Evolutionary conservation across 2,113 vertebrate species (phyloP).

Genomic region (Siphamia tubifer): DNA sequence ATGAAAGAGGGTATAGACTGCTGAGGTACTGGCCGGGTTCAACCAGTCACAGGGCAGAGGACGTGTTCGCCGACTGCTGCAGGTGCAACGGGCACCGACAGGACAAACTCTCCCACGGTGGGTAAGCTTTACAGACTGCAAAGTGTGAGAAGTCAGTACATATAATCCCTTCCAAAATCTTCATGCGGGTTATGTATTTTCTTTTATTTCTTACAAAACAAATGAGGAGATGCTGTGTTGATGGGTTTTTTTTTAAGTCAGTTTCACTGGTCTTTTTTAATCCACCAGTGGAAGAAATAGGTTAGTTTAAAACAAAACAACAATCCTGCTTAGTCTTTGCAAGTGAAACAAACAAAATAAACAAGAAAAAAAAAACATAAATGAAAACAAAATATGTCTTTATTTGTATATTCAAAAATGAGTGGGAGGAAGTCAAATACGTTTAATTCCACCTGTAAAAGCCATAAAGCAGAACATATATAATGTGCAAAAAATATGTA

Average conservation of each 20-base stretch:
- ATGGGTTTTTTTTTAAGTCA: no score
- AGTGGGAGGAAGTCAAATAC: no score
- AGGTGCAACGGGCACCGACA: conserved; percentile 42
- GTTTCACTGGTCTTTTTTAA: not conserved
- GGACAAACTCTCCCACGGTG: not conserved
- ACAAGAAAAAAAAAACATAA: no score
- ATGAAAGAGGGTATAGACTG: conserved; percentile 54
- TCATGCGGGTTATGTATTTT: not conserved
- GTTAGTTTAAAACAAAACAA: no score
- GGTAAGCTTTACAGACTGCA: not conserved
- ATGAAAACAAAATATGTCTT: no score
- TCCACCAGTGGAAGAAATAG: conserved; percentile 13
- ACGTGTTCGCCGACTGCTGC: conserved; percentile 26
- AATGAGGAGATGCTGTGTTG: not conserved
- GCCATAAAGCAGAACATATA: no score
- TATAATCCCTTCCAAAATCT: not conserved
- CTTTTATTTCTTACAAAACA: not conserved
- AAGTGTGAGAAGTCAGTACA: not conserved
- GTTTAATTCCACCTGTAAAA: no score
- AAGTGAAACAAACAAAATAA: no score
- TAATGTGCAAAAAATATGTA: no score
- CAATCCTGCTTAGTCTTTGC: no score
- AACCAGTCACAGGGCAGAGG: conserved; percentile 19
- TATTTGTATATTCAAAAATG: no score
- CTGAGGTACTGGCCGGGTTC: not conserved